These are phyloP conservation scores for Pelvicachromis taeniatus DNA, from an alignment of 2,113 vertebrate species.

Conservation along the genomic window DNA sequence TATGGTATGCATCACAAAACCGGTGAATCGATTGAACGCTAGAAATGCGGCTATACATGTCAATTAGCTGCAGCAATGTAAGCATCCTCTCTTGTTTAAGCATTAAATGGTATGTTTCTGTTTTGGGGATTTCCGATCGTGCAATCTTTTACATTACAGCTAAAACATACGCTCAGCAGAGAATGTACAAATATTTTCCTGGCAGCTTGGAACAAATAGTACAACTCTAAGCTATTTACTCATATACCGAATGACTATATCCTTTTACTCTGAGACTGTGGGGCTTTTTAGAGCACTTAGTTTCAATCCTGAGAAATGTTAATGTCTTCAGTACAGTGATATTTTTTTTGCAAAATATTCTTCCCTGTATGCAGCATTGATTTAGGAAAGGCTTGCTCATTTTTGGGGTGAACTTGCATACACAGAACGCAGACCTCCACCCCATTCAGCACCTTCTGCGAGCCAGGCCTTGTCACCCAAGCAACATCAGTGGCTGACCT, in stretches of 20 bases:
- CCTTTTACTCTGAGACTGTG: background rate
- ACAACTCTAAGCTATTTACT: background rate
- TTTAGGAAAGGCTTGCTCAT: background rate
- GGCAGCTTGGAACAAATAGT: background rate
- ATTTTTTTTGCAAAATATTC: background rate
- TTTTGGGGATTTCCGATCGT: background rate
- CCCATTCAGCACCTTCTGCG: background rate
- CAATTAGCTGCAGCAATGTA: constrained; percentile 27
- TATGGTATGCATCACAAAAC: constrained; percentile 33
- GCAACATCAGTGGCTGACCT: background rate
- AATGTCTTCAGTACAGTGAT: background rate
- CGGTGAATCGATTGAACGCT: constrained; percentile 28
- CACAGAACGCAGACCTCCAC: background rate
- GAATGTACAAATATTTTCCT: background rate
- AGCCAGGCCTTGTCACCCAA: background rate
- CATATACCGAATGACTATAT: background rate
- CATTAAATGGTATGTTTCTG: background rate
- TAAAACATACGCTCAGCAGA: background rate
- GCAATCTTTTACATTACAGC: background rate
- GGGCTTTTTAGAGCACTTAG: background rate
- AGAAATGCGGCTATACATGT: constrained; percentile 42
- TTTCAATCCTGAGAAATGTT: background rate
- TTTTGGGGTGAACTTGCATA: background rate
- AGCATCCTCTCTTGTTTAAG: background rate
- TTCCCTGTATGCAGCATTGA: background rate